Percentiles rank a stretch among this genome's conserved stretches.
Conservation (phyloP, 2,888 invertebrate species). For the Trachelus troglodyta region DNA sequence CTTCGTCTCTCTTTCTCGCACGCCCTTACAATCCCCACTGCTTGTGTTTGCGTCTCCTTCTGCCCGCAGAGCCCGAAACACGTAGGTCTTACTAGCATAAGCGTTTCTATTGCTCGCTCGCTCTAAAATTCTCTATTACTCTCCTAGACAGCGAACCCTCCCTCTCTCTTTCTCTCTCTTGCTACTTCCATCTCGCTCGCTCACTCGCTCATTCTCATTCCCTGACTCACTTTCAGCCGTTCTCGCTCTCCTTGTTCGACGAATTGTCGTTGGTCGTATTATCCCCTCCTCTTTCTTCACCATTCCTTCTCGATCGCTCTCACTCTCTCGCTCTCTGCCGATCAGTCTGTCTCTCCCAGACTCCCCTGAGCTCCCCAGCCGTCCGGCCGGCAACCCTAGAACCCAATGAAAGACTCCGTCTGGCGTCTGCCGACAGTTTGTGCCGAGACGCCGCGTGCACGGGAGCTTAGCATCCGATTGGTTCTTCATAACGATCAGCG, state of each 20-base stretch:
- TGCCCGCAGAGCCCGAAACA: not conserved
- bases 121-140: not conserved
- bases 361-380: conserved; percentile 28
- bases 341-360: conserved; percentile 17
- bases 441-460: conserved; percentile 37
- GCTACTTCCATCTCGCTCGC: not conserved
- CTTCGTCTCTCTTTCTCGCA: not conserved
- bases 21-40: not conserved
- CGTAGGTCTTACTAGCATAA: not conserved
- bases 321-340: not conserved
- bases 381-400: conserved; percentile 22
- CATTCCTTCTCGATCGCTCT: not conserved
- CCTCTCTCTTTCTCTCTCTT: not conserved
- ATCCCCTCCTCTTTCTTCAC: not conserved
- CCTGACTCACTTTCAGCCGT: not conserved
- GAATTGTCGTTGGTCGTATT: not conserved
- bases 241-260: conserved; percentile 1
- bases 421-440: conserved; percentile 41
- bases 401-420: conserved; percentile 36
- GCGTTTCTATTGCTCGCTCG: not conserved
- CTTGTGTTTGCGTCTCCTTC: not conserved
- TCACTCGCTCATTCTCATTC: not conserved
- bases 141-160: not conserved
- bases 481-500: not conserved
- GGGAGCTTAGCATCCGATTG: not conserved